Percentiles rank a stretch among this genome's conserved stretches.
phyloP scores from a whole-genome alignment of 2,888 invertebrate genomes.

The Tryphoninae sp. region DNA sequence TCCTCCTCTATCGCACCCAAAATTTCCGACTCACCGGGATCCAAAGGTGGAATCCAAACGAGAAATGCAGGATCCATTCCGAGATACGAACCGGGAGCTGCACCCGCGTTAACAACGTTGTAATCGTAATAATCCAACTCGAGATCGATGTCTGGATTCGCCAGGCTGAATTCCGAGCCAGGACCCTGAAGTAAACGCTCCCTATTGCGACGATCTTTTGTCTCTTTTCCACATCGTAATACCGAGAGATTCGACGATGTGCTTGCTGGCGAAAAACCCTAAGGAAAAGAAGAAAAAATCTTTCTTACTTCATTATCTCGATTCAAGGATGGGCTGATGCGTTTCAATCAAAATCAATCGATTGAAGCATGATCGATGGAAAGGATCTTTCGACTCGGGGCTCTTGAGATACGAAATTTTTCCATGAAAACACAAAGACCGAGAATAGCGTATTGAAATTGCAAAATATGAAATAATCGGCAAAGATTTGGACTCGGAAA shows the following conservation, averaged over 20 bases:
- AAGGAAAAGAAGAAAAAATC: slow-evolving; percentile 3
- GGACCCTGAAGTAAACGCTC: slow-evolving; percentile 86
- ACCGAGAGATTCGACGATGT: slow-evolving; percentile 75
- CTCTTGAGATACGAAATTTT: not conserved
- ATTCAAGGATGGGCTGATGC: not conserved
- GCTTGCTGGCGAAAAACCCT: slow-evolving; percentile 77
- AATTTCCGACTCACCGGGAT: slow-evolving; percentile 84
- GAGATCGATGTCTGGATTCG: slow-evolving; percentile 88
- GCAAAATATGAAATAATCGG: not conserved
- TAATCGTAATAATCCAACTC: slow-evolving; percentile 95
- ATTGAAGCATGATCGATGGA: not conserved
- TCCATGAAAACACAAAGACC: not conserved
- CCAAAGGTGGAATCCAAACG: slow-evolving; percentile 93
- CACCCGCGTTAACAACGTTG: slow-evolving; percentile 91
- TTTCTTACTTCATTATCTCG: not conserved
- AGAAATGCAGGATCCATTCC: slow-evolving; percentile 95
- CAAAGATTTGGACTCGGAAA: too few relatives aligned
- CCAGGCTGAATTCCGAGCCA: slow-evolving; percentile 90
- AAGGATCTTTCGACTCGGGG: not conserved
- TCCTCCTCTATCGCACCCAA: slow-evolving; percentile 69
- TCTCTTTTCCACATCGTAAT: slow-evolving; percentile 82
- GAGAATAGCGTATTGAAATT: not conserved
- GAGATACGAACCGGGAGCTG: slow-evolving; percentile 92
- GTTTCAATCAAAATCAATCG: not conserved
- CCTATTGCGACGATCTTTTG: slow-evolving; percentile 90